Conservation (phyloP, 2,888 invertebrate genomes). For the Temnothorax unifasciatus region DNA sequence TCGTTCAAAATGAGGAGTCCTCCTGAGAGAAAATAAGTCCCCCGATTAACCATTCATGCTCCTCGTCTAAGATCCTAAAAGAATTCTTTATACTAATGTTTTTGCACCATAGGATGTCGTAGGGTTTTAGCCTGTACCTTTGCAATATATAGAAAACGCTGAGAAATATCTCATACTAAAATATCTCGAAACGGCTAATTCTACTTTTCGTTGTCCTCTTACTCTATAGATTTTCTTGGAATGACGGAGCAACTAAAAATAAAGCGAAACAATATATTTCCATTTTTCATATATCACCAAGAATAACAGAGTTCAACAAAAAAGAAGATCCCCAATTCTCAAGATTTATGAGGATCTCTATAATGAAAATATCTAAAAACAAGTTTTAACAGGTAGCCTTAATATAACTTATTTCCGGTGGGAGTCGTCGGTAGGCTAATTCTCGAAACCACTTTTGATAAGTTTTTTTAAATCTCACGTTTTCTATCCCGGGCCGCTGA, state of each 20-base stretch:
- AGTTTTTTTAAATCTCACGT: not conserved
- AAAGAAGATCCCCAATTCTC: too few relatives aligned
- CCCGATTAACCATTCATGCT: not conserved
- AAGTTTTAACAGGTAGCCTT: not conserved
- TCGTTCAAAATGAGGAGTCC: slow-evolving; percentile 50
- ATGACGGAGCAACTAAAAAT: not conserved
- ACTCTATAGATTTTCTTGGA: not conserved
- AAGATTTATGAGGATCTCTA: not conserved
- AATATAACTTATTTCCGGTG: not conserved
- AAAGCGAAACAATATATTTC: not conserved
- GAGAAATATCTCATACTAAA: not conserved
- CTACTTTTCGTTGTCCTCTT: not conserved
- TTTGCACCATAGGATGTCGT: not conserved
- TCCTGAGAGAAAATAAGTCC: not conserved
- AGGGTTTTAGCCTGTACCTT: not conserved
- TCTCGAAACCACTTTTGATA: not conserved
- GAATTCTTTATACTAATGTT: not conserved
- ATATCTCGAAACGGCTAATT: not conserved
- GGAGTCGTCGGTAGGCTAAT: not conserved
- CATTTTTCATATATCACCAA: too few relatives aligned
- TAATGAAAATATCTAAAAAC: not conserved
- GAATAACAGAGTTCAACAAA: not conserved
- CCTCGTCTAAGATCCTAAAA: not conserved
- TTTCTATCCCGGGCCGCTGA: not conserved
- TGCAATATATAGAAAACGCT: not conserved